phyloP scores from a whole-genome alignment of 30 jellyfish, hydroid and myxozoan species.

The Morbakka virulenta region DNA sequence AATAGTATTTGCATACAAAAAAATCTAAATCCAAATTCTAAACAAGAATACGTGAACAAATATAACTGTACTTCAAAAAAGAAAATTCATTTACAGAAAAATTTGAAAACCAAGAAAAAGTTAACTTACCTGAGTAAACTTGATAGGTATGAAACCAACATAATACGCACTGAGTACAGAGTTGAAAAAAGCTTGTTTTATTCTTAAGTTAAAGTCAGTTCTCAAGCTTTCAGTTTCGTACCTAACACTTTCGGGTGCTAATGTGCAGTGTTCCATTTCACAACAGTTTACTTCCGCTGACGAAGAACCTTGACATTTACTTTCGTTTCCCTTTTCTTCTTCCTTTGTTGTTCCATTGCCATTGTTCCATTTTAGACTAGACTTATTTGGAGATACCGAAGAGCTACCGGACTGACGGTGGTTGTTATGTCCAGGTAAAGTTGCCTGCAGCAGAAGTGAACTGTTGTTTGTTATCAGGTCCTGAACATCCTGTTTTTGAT shows the following conservation, averaged over 20 bases:
- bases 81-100: too few relatives aligned
- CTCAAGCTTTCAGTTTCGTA: constrained; percentile 93
- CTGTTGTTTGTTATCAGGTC: constrained; percentile 70
- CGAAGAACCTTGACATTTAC: constrained; percentile 5
- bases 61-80: too few relatives aligned
- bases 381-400: background rate
- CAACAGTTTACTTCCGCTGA: constrained; percentile 12
- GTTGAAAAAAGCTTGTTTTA: constrained; percentile 81
- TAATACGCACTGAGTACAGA: constrained; percentile 92
- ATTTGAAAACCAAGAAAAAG: too few relatives aligned
- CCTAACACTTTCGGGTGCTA: constrained; percentile 92
- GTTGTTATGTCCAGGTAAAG: constrained; percentile 23
- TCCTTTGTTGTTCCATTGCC: background rate
- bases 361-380: constrained; percentile 7
- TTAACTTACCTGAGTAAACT: constrained; percentile 84
- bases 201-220: constrained; percentile 85
- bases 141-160: constrained; percentile 89
- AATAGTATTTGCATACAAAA: too few relatives aligned
- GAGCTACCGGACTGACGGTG: constrained; percentile 1
- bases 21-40: too few relatives aligned
- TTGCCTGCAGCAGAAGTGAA: constrained; percentile 72
- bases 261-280: constrained; percentile 67
- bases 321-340: constrained; percentile 28
- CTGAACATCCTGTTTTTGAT: constrained; percentile 73
- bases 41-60: too few relatives aligned